Evolutionary conservation across 2,797 vertebrate genomes (phyloP).

Genomic region (Dendrocincla tyrannina): DNA sequence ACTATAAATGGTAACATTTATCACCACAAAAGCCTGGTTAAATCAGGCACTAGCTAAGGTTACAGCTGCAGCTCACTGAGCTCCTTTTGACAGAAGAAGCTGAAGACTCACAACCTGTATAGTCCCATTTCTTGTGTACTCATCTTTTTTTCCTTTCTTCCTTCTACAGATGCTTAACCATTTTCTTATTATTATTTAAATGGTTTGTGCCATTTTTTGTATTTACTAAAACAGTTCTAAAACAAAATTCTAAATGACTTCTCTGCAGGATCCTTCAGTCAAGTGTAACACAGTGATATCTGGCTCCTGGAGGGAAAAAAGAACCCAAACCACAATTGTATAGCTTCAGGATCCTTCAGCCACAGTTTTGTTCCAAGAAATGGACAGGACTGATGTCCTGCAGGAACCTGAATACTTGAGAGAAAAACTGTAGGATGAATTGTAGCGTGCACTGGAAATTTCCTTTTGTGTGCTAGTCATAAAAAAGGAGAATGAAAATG

Average conservation of each 20-base stretch:
- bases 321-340: neutral
- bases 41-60: neutral
- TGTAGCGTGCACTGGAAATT: neutral
- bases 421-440: neutral
- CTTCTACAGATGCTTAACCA: neutral
- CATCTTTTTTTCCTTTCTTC: neutral
- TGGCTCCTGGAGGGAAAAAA: neutral
- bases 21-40: neutral
- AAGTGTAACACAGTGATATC: neutral
- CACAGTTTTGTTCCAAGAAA: neutral
- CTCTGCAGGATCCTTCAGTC: neutral
- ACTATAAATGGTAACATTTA: neutral
- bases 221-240: neutral
- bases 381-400: neutral
- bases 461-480: neutral
- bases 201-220: neutral
- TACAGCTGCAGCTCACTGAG: neutral
- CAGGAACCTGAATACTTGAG: neutral
- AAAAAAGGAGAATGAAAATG: neutral
- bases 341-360: neutral
- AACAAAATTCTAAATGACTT: neutral
- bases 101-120: neutral
- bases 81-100: neutral
- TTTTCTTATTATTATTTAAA: neutral
- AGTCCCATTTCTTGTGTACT: neutral